phyloP scores from a whole-genome alignment of 2,113 vertebrate species.

The Pachyramphus minor region DNA sequence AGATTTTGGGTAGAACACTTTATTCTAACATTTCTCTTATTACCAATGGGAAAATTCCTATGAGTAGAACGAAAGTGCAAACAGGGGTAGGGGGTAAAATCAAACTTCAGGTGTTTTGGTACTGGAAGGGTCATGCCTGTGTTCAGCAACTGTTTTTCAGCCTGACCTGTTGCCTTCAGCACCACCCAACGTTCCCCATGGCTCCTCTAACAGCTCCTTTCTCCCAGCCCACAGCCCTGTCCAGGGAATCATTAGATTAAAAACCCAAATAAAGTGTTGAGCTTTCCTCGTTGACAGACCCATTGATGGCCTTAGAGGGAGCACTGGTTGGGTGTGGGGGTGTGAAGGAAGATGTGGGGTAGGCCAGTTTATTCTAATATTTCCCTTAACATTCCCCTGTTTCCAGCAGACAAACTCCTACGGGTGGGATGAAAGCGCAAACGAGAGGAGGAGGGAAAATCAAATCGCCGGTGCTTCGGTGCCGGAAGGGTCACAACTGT shows the following conservation, averaged over 20 bases:
- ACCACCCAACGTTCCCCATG: no score
- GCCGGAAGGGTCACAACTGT: accelerated
- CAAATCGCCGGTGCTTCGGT: accelerated
- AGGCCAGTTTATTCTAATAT: not conserved
- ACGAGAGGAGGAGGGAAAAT: not conserved
- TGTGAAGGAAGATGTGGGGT: not conserved
- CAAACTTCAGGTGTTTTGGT: no score
- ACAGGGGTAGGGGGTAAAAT: not conserved
- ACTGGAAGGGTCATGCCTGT: no score
- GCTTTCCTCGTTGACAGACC: not conserved
- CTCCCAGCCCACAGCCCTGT: no score
- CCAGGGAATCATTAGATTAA: not conserved
- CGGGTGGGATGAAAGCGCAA: not conserved
- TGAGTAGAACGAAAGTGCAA: not conserved
- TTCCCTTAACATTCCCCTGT: not conserved
- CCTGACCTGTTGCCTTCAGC: no score
- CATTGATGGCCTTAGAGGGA: not conserved
- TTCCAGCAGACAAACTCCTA: not conserved
- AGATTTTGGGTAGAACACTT: not conserved
- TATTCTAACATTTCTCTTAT: not conserved
- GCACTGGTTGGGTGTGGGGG: not conserved
- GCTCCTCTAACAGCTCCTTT: no score
- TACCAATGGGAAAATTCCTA: not conserved
- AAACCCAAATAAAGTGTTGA: not conserved
- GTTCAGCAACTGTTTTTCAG: no score